Evolutionary conservation across 2,888 invertebrate species (phyloP).

Genomic region (Apotomis betuletana): DNA sequence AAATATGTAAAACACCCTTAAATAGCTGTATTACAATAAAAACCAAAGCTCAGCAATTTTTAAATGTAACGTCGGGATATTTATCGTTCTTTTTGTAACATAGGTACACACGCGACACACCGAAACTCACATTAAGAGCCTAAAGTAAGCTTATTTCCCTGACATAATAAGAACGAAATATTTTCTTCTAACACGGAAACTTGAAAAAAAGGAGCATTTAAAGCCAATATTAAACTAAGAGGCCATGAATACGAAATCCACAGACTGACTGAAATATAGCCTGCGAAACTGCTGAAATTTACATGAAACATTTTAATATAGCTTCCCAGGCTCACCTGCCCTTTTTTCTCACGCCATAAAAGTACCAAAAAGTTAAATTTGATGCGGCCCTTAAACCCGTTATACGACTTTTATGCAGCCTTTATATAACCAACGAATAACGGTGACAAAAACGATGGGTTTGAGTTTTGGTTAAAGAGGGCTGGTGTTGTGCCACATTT

Average conservation of each 20-base stretch:
- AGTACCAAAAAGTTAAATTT: conserved; percentile 66
- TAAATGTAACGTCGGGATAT: background rate
- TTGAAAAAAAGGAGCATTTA: conserved; percentile 39
- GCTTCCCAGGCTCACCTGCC: conserved; percentile 70
- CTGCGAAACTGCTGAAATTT: conserved; percentile 67
- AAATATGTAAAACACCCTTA: no score
- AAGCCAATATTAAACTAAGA: conserved; percentile 73
- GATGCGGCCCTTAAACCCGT: conserved; percentile 61
- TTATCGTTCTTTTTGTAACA: background rate
- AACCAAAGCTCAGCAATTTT: background rate
- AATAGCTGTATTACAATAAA: background rate
- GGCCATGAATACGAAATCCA: conserved; percentile 78
- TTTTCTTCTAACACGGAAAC: conserved; percentile 20
- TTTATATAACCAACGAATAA: conserved; percentile 39
- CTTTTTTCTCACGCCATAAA: conserved; percentile 79
- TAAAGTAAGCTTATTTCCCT: conserved; percentile 22
- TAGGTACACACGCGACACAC: conserved; percentile 8
- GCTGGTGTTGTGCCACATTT: conserved; percentile 22
- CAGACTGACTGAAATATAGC: conserved; percentile 77
- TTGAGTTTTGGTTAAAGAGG: conserved; percentile 38
- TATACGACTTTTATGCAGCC: conserved; percentile 51
- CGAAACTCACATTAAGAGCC: conserved; percentile 17
- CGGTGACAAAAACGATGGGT: conserved; percentile 45
- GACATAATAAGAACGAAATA: conserved; percentile 17
- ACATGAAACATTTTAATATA: conserved; percentile 84